phyloP scores from a whole-genome alignment of 2,113 vertebrate genomes.

The Tachycineta bicolor region DNA sequence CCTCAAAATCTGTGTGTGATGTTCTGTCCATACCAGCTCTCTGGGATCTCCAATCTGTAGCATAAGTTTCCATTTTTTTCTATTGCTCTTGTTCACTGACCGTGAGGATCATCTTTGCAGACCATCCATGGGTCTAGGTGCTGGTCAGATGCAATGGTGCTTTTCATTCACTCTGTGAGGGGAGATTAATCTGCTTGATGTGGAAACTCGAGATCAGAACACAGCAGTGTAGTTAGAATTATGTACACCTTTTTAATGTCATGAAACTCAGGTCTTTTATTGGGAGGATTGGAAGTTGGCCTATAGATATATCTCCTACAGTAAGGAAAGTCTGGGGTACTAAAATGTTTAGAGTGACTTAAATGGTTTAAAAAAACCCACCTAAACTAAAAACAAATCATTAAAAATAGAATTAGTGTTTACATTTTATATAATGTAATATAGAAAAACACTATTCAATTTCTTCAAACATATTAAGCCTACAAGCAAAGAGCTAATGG shows the following conservation, averaged over 20 bases:
- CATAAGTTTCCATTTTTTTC: background rate
- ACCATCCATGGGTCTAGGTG: background rate
- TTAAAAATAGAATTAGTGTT: constrained; percentile 28
- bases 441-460: background rate
- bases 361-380: background rate
- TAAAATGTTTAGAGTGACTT: background rate
- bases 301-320: background rate
- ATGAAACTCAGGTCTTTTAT: background rate
- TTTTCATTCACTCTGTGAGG: background rate
- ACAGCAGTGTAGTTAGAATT: background rate
- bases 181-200: background rate
- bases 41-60: background rate
- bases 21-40: background rate
- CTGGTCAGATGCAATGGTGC: background rate
- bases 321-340: background rate
- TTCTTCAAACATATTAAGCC: constrained; percentile 2
- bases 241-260: background rate
- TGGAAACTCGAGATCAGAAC: background rate
- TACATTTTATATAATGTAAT: background rate
- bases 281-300: background rate
- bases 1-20: background rate
- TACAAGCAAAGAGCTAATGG: constrained; percentile 33
- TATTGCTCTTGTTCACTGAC: background rate
- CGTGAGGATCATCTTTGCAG: background rate
- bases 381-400: constrained; percentile 8